Evolutionary conservation across 2,888 invertebrate genomes (phyloP).

Genomic region (Oeneis ivallda): DNA sequence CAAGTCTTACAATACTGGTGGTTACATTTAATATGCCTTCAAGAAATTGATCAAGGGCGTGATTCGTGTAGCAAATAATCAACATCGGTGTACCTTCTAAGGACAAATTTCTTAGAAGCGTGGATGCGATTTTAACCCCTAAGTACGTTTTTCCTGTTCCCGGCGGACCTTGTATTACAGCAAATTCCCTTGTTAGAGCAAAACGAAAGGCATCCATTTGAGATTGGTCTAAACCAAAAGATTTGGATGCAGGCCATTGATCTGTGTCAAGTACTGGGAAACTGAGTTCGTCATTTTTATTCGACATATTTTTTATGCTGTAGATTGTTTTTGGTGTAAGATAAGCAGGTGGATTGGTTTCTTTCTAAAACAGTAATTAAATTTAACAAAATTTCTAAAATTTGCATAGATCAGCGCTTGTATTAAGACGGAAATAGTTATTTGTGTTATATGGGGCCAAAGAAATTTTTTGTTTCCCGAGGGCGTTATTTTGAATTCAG

Average conservation of each 20-base stretch:
- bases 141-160: slow-evolving; percentile 93
- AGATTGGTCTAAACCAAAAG: slow-evolving; percentile 82
- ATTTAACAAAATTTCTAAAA: too few species aligned
- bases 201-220: slow-evolving; percentile 85
- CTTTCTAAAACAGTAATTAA: slow-evolving; percentile 1
- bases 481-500: too few species aligned
- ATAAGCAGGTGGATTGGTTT: slow-evolving; percentile 63
- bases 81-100: slow-evolving; percentile 85
- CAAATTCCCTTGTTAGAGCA: slow-evolving; percentile 87
- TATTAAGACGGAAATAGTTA: too few species aligned
- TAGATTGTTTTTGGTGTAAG: slow-evolving; percentile 62
- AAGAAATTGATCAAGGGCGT: slow-evolving; percentile 92
- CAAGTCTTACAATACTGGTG: slow-evolving; percentile 84
- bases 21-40: slow-evolving; percentile 84
- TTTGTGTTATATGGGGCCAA: too few species aligned
- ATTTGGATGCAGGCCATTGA: slow-evolving; percentile 71
- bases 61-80: slow-evolving; percentile 92
- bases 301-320: slow-evolving; percentile 43
- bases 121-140: slow-evolving; percentile 87
- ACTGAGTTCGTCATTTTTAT: slow-evolving; percentile 52
- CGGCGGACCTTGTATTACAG: slow-evolving; percentile 92
- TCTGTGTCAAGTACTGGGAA: slow-evolving; percentile 60
- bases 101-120: slow-evolving; percentile 83
- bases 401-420: too few species aligned
- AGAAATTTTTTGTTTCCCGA: too few species aligned